Conservation (phyloP, 2,888 invertebrate genomes). For the Dolichomitus sp. region DNA sequence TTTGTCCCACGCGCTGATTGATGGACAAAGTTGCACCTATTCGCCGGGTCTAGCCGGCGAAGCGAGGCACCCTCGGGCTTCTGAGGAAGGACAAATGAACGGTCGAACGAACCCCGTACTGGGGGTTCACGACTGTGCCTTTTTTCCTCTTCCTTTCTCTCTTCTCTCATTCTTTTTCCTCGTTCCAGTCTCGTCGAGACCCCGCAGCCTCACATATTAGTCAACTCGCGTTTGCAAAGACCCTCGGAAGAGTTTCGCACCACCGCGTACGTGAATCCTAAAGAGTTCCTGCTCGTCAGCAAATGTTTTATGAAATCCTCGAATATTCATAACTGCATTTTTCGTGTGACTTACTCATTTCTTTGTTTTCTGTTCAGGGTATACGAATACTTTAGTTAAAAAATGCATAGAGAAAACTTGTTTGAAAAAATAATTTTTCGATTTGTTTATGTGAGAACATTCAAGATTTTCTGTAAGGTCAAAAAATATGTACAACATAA, state of each 20-base stretch:
- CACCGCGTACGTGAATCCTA: background rate
- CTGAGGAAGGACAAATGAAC: slow-evolving; percentile 61
- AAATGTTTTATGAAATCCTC: background rate
- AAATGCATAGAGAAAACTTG: too few species aligned
- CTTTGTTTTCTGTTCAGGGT: background rate
- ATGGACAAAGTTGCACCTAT: slow-evolving; percentile 72
- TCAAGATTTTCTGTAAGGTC: too few species aligned
- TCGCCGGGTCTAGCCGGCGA: slow-evolving; percentile 61
- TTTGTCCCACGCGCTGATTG: slow-evolving; percentile 72
- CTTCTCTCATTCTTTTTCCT: slow-evolving; percentile 23
- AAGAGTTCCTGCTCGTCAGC: background rate
- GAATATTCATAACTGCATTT: slow-evolving; percentile 7
- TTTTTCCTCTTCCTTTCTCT: slow-evolving; percentile 34
- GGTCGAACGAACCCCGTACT: slow-evolving; percentile 53
- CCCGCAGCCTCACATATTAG: slow-evolving; percentile 18
- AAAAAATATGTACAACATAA: too few species aligned
- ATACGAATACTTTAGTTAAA: background rate
- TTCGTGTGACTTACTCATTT: background rate
- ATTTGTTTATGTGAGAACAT: too few species aligned
- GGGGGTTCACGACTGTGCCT: slow-evolving; percentile 40
- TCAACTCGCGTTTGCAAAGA: slow-evolving; percentile 17
- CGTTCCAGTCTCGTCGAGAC: slow-evolving; percentile 18
- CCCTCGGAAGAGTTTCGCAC: slow-evolving; percentile 4
- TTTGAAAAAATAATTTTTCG: too few species aligned
- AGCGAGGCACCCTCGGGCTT: slow-evolving; percentile 59